Evolutionary conservation across 2,888 invertebrate species (phyloP), one percentile per base, ranked within the genome.

Genomic region (Brenthis hecate): DNA sequence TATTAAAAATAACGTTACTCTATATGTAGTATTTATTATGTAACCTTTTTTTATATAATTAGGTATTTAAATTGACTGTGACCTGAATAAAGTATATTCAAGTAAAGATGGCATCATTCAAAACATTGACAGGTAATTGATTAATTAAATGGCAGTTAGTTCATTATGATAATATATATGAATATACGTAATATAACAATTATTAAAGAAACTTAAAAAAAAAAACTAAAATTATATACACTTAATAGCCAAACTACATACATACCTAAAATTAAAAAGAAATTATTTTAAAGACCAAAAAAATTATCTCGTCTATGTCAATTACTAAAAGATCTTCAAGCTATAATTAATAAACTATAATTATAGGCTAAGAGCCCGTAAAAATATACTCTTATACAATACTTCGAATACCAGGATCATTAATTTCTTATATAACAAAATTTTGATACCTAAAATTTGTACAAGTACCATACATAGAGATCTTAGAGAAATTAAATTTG

Each of bases 401-500:
- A n/a, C 53, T 16, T 16, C 3, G 6, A n/a, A 53, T 8, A 53
- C 16, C 53, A 16, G 16, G 11, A 43, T 19, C 6, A 13, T n/a
- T 43, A 43, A 16, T 36, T 6, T 11, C n/a, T 43, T 43, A 56
- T 16, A 57, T 19, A 1, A 16, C 19, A 19, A 56, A 56, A 56
- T 32, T 32, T 56, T n/a, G 32, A 56, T 8, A 56, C 13, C 36
- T 43, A 43, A 43, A 23, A 58, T 47, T 23, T 28, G 4, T 47
- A 48, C 23, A 58, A 48, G 23, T 58, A 58, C 28, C 13, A 14
- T 28, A 58, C 13, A 14, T 28, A 58, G 47, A 58, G 47, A 23
- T 48, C 58, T 58, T 43, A 58, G 11, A 58, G 47, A 58, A 58
- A 47, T 47, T 58, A 48, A 47, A 58, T 58, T 58, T 58, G 58